Base-by-base conservation (phyloP, 2,797 vertebrate species). In the Adrianichthys oophorus region DNA sequence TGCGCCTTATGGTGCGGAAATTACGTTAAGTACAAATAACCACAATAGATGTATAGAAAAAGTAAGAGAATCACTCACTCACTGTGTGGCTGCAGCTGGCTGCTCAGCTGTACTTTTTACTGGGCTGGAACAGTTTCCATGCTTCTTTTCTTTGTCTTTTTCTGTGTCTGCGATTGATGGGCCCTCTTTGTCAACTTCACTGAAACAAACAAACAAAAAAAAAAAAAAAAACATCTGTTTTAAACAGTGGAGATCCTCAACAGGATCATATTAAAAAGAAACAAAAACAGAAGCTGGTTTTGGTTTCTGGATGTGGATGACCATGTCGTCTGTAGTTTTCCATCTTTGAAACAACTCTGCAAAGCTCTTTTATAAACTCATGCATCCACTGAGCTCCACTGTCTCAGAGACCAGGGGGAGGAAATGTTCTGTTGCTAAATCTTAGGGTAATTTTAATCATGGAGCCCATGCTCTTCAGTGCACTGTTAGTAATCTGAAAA, bases 151-250 rank as follows among this genome's bases (percentile, higher is more conserved):
- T 14, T 46, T 50, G 48, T 53, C 56, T 70, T 80, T 83, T 48
- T 58, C 79, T 65, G 83, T 77, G 48, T 85, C 86, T 57, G 73
- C 79, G 29, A 77, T 16, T 7, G 80, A 41, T 12, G 83, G 73
- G 53, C 72, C 82, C 18, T 85, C 87, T 62, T 75, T 79, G 55
- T 82, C 87, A 15, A 60, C 74, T 26, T 88, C 85, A 12, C 89
- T 90, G 73, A 19, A 72, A 74, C 49, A 46, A 65, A 51, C 32
- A 72, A 23, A 14, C 65, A 42, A 12, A 44, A 44, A 43, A 44
- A 17, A 62, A 41, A 2, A 26, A 54, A 41, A 62, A 41, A 4
- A 56, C 16, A 48, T 44, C 18, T 41, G 45, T 2, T 15, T 49
- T 6, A 59, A 61, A 41, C 32, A 32, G 7, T 21, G 7, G 21